Conservation (phyloP, 2,888 invertebrate species). For the Cyclophora punctaria region DNA sequence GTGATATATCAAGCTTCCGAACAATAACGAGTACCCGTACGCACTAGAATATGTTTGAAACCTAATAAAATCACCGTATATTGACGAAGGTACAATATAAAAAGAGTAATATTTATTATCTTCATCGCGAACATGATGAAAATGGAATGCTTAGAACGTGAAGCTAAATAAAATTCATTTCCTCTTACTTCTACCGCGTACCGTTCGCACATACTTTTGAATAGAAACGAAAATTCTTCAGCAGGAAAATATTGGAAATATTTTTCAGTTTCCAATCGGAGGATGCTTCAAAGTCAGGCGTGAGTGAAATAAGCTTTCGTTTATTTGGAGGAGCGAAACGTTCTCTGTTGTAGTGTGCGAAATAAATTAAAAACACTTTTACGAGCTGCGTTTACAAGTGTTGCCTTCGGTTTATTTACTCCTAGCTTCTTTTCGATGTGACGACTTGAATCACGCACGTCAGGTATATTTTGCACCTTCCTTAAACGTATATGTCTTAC, state of each 20-base stretch:
- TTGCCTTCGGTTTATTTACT: no score
- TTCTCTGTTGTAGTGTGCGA: slow-evolving; percentile 26
- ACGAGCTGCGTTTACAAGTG: slow-evolving; percentile 4
- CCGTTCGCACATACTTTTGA: slow-evolving; percentile 37
- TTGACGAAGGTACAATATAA: background rate
- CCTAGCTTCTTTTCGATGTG: no score
- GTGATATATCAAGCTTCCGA: no score
- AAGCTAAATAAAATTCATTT: slow-evolving; percentile 35
- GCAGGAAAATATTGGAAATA: slow-evolving; percentile 49
- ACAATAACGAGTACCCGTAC: no score
- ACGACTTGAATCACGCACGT: no score
- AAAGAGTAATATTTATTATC: slow-evolving; percentile 6
- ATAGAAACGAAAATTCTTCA: slow-evolving; percentile 45
- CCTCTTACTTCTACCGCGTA: slow-evolving; percentile 24
- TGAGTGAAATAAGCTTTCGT: slow-evolving; percentile 51
- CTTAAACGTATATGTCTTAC: no score
- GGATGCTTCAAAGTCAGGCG: slow-evolving; percentile 53
- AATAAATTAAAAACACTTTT: slow-evolving; percentile 35
- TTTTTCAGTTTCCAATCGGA: slow-evolving; percentile 55
- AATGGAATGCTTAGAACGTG: slow-evolving; percentile 20
- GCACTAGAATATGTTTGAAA: no score
- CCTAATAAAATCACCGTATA: background rate
- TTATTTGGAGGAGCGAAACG: slow-evolving; percentile 42
- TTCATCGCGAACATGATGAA: slow-evolving; percentile 17
- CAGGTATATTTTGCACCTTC: no score